Evolutionary conservation across 1,140 invertebrate species (phyloP), one percentile per base, ranked within the genome.

Genomic region (Dinothrombium tinctorium): DNA sequence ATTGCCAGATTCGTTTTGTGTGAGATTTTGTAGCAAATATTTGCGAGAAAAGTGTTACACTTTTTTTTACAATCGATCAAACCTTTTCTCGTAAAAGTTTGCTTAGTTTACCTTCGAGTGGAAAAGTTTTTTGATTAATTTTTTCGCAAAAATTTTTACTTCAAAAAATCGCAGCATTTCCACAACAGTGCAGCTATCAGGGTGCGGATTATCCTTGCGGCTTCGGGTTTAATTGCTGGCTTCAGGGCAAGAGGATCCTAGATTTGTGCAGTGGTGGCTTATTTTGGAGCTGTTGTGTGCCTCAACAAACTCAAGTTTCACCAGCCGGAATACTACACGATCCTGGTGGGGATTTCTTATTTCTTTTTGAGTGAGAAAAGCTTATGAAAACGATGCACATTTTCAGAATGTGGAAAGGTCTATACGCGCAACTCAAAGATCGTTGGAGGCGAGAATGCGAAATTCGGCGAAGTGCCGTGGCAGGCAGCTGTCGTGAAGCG

Each of bases 201-300:
- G 80, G 80, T n/a, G 68, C 74, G 6, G 72, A 74, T 52, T 86
- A 79, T 61, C 73, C 79, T 45, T 90, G 83, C 53, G 78, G 80
- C 1, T 64, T 87, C 35, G 82, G 79, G 55, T 76, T 90, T 47
- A 76, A 76, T 33, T 90, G 83, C 54, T 77, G 86, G 12, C 59
- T 89, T 33, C 73, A 74, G 11, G 82, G 82, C 6, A 76, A 77
- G 11, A 71, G 76, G 44, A 80, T 82, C 0, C 35, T 53, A 51
- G 82, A 90, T 60, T 65, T 86, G 0, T 90, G 83, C 57, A 82
- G 76, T n/a, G 82, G 82, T 33, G 83, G 82, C 21, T 70, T 84
- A 63, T 78, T 86, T 46, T 86, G 81, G 81, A 76, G 76, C 8
- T 90, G 83, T 56, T 90, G 83, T 54, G 75, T 90, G 0, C 77